These are phyloP conservation scores for Pandemis cinnamomeana DNA, from an alignment of 2,888 invertebrate genomes.

Conservation along the genomic window DNA sequence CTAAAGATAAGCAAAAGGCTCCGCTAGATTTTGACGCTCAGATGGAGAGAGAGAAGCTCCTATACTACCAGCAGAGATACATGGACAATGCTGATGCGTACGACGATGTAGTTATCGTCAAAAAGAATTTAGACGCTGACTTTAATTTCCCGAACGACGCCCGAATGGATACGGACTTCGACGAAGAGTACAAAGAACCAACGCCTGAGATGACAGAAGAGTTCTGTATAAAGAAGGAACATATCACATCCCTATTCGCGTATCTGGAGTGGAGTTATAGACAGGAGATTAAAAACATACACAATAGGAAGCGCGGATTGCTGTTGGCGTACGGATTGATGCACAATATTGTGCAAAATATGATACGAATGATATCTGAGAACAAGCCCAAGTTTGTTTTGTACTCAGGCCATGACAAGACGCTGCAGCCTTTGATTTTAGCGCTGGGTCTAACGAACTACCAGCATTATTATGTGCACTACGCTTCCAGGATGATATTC, in stretches of 20 bases:
- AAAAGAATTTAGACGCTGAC: slow-evolving; percentile 80
- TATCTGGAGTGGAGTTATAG: slow-evolving; percentile 93
- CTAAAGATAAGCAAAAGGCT: slow-evolving; percentile 61
- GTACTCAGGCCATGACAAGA: slow-evolving; percentile 97
- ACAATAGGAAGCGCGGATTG: slow-evolving; percentile 87
- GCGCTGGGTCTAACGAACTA: slow-evolving; percentile 89
- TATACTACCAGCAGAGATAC: slow-evolving; percentile 78
- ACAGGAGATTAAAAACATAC: slow-evolving; percentile 85
- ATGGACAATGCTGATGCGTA: slow-evolving; percentile 77
- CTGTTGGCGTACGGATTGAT: slow-evolving; percentile 93
- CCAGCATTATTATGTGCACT: slow-evolving; percentile 89
- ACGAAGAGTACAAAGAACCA: slow-evolving; percentile 76
- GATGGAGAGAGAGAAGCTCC: slow-evolving; percentile 79
- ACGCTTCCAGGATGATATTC: slow-evolving; percentile 93
- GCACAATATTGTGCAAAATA: slow-evolving; percentile 90
- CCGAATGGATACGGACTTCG: slow-evolving; percentile 74
- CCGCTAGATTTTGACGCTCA: slow-evolving; percentile 80
- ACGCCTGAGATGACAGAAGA: slow-evolving; percentile 72
- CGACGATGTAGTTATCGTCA: slow-evolving; percentile 79
- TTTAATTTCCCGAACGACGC: slow-evolving; percentile 81
- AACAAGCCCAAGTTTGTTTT: slow-evolving; percentile 89
- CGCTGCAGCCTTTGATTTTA: slow-evolving; percentile 91
- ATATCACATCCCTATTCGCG: slow-evolving; percentile 91
- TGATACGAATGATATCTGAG: slow-evolving; percentile 92
- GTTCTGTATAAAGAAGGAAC: slow-evolving; percentile 87